Evolutionary conservation across 1,140 invertebrate genomes (phyloP).

Genomic region (Piezodorus guildinii): DNA sequence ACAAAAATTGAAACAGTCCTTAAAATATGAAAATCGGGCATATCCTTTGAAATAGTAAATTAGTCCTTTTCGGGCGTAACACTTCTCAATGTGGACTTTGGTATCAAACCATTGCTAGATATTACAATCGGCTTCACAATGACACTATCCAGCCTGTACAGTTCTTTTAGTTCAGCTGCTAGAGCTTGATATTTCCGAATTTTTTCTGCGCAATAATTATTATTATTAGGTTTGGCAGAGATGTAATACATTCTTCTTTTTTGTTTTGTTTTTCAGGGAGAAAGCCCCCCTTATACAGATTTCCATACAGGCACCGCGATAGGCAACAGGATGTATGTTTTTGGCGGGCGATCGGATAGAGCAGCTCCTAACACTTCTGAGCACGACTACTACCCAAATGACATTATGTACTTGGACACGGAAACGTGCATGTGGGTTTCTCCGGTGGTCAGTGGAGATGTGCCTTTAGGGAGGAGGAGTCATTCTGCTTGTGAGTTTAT

Average conservation of each 20-base stretch:
- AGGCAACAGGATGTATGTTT: conserved; percentile 67
- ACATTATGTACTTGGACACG: conserved; percentile 65
- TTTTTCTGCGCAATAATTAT: too few relatives aligned
- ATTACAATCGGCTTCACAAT: too few relatives aligned
- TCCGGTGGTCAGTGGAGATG: conserved; percentile 42
- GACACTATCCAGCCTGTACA: too few relatives aligned
- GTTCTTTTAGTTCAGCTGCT: too few relatives aligned
- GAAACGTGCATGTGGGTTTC: conserved; percentile 52
- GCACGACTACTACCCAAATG: conserved; percentile 64
- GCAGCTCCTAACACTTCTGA: conserved; percentile 49
- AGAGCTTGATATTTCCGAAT: too few relatives aligned
- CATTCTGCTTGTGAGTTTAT: conserved; percentile 72
- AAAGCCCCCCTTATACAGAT: conserved; percentile 59
- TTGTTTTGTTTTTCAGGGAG: conserved; percentile 26
- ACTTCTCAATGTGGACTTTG: too few relatives aligned
- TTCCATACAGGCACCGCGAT: conserved; percentile 75
- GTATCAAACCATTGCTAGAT: too few relatives aligned
- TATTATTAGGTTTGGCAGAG: background rate
- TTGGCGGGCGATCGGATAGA: conserved; percentile 66
- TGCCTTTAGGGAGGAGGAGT: conserved; percentile 61
- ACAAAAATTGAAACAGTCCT: too few relatives aligned
- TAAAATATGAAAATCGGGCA: too few relatives aligned
- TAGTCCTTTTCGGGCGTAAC: too few relatives aligned
- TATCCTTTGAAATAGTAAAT: too few relatives aligned
- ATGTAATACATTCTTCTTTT: background rate